Conservation (phyloP, 92 coral and sea anemone genomes). For the Parazoanthus darwini region DNA sequence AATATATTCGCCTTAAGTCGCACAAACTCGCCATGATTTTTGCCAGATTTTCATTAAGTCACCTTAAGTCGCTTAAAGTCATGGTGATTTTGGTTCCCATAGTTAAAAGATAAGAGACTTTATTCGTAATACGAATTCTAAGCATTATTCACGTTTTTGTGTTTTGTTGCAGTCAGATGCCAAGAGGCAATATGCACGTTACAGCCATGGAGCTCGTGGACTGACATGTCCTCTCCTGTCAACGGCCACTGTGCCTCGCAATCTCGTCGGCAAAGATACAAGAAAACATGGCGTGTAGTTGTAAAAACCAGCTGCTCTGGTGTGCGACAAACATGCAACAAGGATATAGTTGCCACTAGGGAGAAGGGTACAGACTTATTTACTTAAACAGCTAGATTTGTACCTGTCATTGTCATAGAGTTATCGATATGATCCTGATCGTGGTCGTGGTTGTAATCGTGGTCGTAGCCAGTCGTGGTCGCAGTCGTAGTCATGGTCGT, state of each 20-base stretch:
- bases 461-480: too few relatives aligned
- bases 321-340: constrained; percentile 58
- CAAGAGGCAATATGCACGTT: constrained; percentile 57
- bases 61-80: too few relatives aligned
- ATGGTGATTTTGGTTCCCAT: too few relatives aligned
- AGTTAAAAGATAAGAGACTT: too few relatives aligned
- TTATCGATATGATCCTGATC: background rate
- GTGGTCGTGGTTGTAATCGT: background rate
- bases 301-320: constrained; percentile 54
- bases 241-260: constrained; percentile 65
- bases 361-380: constrained; percentile 53
- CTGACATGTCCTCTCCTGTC: constrained; percentile 45
- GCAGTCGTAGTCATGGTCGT: too few relatives aligned
- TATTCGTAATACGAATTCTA: too few relatives aligned
- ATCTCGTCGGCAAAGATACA: constrained; percentile 57
- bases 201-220: constrained; percentile 68
- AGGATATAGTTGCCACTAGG: constrained; percentile 53
- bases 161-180: constrained; percentile 53
- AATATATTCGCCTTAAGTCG: too few relatives aligned
- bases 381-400: background rate
- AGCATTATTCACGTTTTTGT: background rate
- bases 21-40: too few relatives aligned
- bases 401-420: background rate
- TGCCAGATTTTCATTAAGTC: too few relatives aligned
- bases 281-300: constrained; percentile 47